Evolutionary conservation across 2,797 vertebrate genomes (phyloP), one percentile per base, ranked within the genome.

Genomic region (Nyctibius grandis): DNA sequence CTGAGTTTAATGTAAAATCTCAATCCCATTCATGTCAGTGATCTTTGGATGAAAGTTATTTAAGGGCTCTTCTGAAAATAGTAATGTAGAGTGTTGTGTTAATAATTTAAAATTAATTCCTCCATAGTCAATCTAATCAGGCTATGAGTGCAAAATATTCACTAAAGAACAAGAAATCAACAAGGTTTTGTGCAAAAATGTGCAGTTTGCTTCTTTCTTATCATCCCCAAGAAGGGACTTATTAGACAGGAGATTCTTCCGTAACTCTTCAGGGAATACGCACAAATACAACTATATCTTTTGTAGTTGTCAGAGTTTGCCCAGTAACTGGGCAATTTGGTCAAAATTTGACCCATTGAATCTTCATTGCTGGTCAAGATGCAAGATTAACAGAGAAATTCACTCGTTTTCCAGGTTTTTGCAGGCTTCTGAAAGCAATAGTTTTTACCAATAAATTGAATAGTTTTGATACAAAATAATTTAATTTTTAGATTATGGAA

Each of bases 181-280:
- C 0, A 13, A 3, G 1, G 0, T 6, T 8, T 50, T n/a, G 3
- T 47, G 6, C 4, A 73, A 61, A 89, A 60, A 15, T 25, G 1
- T 45, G 17, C 10, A 20, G 3, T 40, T 67, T 77, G 2, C 2
- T 61, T 77, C 34, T 80, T 63, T 64, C 7, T 59, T 56, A 26
- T 61, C 8, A 50, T 38, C 14, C 12, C 8, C 13, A 65, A 34
- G 0, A 26, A 40, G 6, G 4, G 19, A 36, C 5, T 17, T 77
- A 48, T 29, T 29, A 23, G 40, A 69, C 3, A 33, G 5, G 0
- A 61, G 19, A 45, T 63, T 59, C 51, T 80, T 18, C 31, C 3
- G 0, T 61, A 53, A 76, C 2, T 33, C 11, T 64, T 61, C 11
- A 68, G 19, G 33, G 14, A 69, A 76, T 45, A 70, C 0, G 0